These are phyloP conservation scores for Anolis carolinensis DNA, from an alignment of 2,113 vertebrate species.

Conservation along the genomic window DNA sequence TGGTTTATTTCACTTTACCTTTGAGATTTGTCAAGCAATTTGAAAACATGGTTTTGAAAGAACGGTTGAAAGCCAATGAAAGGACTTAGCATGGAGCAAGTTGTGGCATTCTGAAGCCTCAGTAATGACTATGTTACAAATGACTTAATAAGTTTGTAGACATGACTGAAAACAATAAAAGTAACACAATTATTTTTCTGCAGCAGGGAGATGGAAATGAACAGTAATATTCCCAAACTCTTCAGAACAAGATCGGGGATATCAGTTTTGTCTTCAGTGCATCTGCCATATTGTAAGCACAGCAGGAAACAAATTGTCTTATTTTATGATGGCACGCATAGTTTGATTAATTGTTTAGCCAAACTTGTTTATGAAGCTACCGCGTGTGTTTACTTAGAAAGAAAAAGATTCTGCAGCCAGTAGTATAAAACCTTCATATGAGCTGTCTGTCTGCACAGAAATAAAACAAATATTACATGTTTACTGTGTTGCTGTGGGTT, in stretches of 20 bases:
- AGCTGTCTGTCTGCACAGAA: neutral
- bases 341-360: neutral
- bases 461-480: neutral
- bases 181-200: slow-evolving; percentile 11
- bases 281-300: neutral
- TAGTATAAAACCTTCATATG: neutral
- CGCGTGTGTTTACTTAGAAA: neutral
- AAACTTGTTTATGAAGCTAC: neutral
- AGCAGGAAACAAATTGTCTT: neutral
- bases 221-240: neutral
- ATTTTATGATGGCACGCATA: neutral
- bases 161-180: neutral
- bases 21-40: slow-evolving; percentile 6
- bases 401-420: neutral
- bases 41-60: slow-evolving; percentile 26
- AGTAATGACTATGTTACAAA: slow-evolving; percentile 12
- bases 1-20: slow-evolving; percentile 16
- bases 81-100: neutral
- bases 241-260: slow-evolving; percentile 10
- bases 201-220: slow-evolving; percentile 10
- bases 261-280: slow-evolving; percentile 14
- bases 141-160: neutral
- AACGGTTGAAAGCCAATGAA: neutral
- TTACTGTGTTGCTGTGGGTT: neutral
- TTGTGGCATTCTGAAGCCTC: neutral